These are phyloP conservation scores for Oreochromis tanganicae DNA, from an alignment of 2,113 vertebrate species.

Conservation along the genomic window DNA sequence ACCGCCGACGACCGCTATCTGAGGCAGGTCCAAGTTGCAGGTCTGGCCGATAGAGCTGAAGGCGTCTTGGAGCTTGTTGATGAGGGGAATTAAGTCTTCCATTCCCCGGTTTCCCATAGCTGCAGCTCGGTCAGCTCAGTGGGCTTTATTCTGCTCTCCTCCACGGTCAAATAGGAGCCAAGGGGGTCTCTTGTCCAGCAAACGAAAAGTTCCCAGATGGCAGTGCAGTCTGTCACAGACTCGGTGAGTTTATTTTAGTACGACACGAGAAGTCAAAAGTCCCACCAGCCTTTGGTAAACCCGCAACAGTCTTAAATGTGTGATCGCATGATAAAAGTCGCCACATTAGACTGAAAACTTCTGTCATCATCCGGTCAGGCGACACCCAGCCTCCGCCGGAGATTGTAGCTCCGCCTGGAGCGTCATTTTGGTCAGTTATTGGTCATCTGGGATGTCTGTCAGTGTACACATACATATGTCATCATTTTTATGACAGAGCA, in stretches of 20 bases:
- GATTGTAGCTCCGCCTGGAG: constrained; percentile 19
- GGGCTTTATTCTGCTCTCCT: neutral
- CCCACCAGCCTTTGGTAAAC: neutral
- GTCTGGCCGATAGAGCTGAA: constrained; percentile 96
- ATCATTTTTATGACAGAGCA: neutral
- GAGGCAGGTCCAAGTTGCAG: constrained; percentile 91
- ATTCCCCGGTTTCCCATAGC: constrained; percentile 95
- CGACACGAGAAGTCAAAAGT: neutral
- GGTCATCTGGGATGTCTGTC: constrained; percentile 29
- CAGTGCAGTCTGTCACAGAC: neutral
- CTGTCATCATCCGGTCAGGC: constrained; percentile 77
- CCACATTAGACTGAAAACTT: constrained; percentile 54
- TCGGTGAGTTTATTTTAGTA: neutral
- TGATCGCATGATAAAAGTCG: constrained; percentile 6
- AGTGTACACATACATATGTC: neutral
- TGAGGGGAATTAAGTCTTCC: constrained; percentile 94
- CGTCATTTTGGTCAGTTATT: neutral
- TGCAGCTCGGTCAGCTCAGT: constrained; percentile 25
- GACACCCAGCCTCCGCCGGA: constrained; percentile 59
- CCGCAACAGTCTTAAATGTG: too few relatives aligned
- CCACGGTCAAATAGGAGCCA: neutral
- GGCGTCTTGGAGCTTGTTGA: constrained; percentile 96
- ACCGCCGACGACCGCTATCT: constrained; percentile 95
- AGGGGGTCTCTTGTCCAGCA: neutral
- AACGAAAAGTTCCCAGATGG: constrained; percentile 31